Base-by-base conservation (phyloP, 2,888 invertebrate species). In the Dolichomitus sp. region DNA sequence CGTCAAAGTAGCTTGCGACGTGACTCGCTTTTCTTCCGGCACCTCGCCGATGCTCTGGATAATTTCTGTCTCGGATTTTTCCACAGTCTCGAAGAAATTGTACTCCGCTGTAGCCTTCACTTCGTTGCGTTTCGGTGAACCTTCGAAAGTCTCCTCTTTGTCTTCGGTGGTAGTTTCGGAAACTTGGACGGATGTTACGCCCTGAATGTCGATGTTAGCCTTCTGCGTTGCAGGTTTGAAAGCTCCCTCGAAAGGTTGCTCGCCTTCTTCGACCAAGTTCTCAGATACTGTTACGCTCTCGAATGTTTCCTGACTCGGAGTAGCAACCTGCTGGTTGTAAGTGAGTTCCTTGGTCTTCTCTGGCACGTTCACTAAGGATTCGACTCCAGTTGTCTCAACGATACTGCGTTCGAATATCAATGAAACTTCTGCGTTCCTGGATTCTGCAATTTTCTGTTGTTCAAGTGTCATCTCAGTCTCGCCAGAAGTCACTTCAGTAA, bases 201-300 rank as follows among this genome's bases (percentile, higher is more conserved):
- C 94, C 83, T 93, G 90, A 63, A 95, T 88, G 69, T 93, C 91
- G 7, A 94, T 70, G 54, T 92, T 92, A 5, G 95, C 95, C 70
- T 85, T 93, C 89, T 94, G 94, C 1, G 89, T 90, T 42, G 90
- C 82, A 14, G 94, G 91, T 81, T 92, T 91, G 78, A 93, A 92
- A 63, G 90, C 91, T 83, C 92, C 93, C 87, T 92, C 87, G 84
- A 94, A 93, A 37, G 89, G 86, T 69, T 90, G 91, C 85, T 94
- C 93, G 42, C 94, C 94, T 65, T 95, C 94, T 84, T 94, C 93
- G 27, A 91, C 83, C 33, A 92, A 74, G 87, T 91, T 94, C 91
- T 96, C 95, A 14, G 94, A 94, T 12, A 96, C 91, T 78, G 95
- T 94, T 50, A 96, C 85, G 88, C 96, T 94, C 89, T 95, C 95